phyloP scores from a whole-genome alignment of 2,113 vertebrate genomes.

The Phylloscopus trochilus region DNA sequence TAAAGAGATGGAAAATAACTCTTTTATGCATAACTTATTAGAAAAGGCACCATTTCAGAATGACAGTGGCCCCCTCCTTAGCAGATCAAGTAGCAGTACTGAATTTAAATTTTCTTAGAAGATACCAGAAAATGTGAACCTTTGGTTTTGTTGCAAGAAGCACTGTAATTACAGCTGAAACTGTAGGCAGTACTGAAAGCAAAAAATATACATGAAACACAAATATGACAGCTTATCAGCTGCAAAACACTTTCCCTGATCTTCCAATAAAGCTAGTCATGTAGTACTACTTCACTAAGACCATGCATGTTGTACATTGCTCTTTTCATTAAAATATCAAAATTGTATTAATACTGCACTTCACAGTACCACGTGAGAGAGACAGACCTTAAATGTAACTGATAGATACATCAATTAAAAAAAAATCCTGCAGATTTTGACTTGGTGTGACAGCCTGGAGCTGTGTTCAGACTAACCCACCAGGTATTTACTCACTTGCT shows the following conservation, averaged over 20 bases:
- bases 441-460: not conserved
- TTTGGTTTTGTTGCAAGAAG: not conserved
- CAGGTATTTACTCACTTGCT: not conserved
- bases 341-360: not conserved
- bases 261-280: not conserved
- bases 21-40: not conserved
- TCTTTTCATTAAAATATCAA: not conserved
- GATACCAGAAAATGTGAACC: not conserved
- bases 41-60: not conserved
- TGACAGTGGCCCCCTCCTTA: not conserved
- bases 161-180: not conserved
- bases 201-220: not conserved
- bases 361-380: not conserved
- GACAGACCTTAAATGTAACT: not conserved
- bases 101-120: not conserved
- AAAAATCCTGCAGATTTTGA: not conserved
- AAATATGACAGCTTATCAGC: not conserved
- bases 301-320: not conserved
- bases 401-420: not conserved
- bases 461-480: not conserved
- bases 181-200: not conserved
- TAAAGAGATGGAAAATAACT: not conserved
- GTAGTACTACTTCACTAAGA: not conserved
- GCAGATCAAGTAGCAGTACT: not conserved
- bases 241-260: not conserved